phyloP scores from a whole-genome alignment of 2,797 vertebrate genomes.

The Xyrichtys novacula region DNA sequence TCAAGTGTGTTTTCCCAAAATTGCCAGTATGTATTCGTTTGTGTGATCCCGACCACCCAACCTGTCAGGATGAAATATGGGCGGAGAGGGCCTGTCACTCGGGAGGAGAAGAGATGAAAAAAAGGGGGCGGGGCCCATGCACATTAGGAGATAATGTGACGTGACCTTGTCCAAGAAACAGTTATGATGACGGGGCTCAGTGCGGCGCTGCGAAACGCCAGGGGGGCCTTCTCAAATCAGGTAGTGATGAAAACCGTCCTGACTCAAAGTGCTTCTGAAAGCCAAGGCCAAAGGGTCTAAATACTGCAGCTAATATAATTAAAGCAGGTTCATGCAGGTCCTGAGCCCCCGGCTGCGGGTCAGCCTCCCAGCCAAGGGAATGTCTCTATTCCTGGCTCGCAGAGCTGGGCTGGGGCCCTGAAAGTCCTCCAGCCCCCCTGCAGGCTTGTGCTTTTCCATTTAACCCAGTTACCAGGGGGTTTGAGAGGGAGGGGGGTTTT shows the following conservation, averaged over 20 bases:
- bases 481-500: neutral
- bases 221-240: slow-evolving; percentile 63
- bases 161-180: slow-evolving; percentile 76
- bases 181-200: slow-evolving; percentile 70
- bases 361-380: slow-evolving; percentile 62
- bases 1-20: neutral
- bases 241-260: slow-evolving; percentile 76
- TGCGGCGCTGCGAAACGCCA: slow-evolving; percentile 58
- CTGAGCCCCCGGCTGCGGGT: slow-evolving; percentile 63
- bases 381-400: slow-evolving; percentile 66
- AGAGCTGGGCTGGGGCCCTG: slow-evolving; percentile 49
- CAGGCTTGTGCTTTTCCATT: slow-evolving; percentile 58
- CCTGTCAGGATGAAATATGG: slow-evolving; percentile 39
- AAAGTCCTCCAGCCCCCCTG: slow-evolving; percentile 56
- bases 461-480: slow-evolving; percentile 60
- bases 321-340: slow-evolving; percentile 73
- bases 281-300: slow-evolving; percentile 73
- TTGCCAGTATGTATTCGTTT: slow-evolving; percentile 7
- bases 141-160: slow-evolving; percentile 60
- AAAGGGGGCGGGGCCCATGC: slow-evolving; percentile 15
- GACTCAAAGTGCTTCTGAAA: slow-evolving; percentile 76
- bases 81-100: slow-evolving; percentile 58
- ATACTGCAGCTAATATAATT: slow-evolving; percentile 79
- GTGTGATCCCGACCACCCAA: slow-evolving; percentile 61
- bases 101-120: slow-evolving; percentile 59